Evolutionary conservation across 2,888 invertebrate species (phyloP), one percentile per base, ranked within the genome.

Genomic region (Elaeidobius kamerunicus): DNA sequence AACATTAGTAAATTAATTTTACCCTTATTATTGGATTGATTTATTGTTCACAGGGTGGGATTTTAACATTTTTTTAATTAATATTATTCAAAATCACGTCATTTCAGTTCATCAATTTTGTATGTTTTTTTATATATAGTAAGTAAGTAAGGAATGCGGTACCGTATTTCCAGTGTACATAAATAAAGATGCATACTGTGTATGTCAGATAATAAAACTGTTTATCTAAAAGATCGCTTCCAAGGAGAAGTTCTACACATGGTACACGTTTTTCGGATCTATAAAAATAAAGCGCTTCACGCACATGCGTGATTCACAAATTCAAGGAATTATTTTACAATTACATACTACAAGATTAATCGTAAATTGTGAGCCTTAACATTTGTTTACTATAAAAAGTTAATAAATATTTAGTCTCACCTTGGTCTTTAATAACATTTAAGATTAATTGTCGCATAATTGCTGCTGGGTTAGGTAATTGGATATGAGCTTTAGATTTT

Each of bases 291-390:
- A 3, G 36, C 46, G 39, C 12, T 20, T 34, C 41, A 48, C 48
- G 38, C 30, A 39, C 30, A 18, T 15, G 12, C 17, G 3, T 27
- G 18, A 12, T 15, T 36, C 15, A 42, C 18, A 49, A 49, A 34
- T 48, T 32, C 18, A 46, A 38, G 30, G 39, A 47, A 47, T 30
- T 40, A 28, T 20, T 14, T 39, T 39, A 39, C 38, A 42, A 49
- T 34, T 49, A 49, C 34, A n/a, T 48, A 48, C 48, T 41, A 42
- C 34, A 36, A 41, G 41, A 42, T 48, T 40, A 47, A 49, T 49
- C 41, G 49, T 49, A 49, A 49, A 48, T 46, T 28, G 23, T 46
- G 27, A 46, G 38, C 46, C 34, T 32, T 42, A 35, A 41, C 49
- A 27, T 27, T 12, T 46, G 46, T 46, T 46, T 46, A 46, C 27